Evolutionary conservation across 2,113 vertebrate species (phyloP).

Genomic region (Promerops cafer): DNA sequence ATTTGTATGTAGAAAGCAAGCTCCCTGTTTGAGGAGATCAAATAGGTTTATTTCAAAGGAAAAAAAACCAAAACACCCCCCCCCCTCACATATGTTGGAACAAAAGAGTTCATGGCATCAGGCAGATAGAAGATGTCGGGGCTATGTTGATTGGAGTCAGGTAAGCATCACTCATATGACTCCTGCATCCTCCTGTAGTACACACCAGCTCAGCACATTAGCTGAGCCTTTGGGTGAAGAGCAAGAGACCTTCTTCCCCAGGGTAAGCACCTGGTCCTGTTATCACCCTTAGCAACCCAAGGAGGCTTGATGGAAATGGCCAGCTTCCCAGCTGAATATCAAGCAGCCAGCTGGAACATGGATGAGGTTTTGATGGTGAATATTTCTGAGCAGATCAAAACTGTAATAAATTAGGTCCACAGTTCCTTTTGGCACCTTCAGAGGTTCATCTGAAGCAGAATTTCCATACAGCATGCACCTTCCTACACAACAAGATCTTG

Average conservation of each 20-base stretch:
- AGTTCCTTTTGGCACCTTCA: background rate
- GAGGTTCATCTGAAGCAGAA: background rate
- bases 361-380: background rate
- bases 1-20: background rate
- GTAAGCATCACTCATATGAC: background rate
- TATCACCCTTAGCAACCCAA: background rate
- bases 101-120: background rate
- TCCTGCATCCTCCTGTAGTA: background rate
- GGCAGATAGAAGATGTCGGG: background rate
- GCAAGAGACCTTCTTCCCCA: background rate
- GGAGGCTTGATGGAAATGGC: background rate
- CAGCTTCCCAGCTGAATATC: background rate
- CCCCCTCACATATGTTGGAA: background rate
- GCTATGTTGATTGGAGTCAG: background rate
- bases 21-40: background rate
- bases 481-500: background rate
- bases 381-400: background rate
- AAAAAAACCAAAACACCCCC: background rate
- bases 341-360: background rate
- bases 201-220: background rate
- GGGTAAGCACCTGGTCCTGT: background rate
- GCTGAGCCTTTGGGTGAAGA: background rate
- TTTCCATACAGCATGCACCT: background rate
- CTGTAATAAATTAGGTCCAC: background rate
- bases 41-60: background rate